phyloP scores from a whole-genome alignment of 2,888 invertebrate species.

The Hipparchia sbordonii region DNA sequence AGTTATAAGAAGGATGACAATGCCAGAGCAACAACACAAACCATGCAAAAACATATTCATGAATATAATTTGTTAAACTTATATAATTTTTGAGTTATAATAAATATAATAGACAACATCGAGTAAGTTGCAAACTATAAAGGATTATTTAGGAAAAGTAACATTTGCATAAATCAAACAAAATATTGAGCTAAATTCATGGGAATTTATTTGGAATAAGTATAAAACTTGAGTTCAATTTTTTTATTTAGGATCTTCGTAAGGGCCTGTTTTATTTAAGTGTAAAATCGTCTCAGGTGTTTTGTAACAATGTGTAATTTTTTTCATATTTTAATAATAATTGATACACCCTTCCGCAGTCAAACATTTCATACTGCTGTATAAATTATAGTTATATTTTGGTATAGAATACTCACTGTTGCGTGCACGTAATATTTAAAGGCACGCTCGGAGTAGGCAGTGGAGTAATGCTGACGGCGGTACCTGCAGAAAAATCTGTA shows the following conservation, averaged over 20 bases:
- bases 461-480: slow-evolving; percentile 70
- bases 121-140: slow-evolving; percentile 8
- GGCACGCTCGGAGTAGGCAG: slow-evolving; percentile 64
- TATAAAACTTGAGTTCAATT: background rate
- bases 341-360: no score
- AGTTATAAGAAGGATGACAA: slow-evolving; percentile 46
- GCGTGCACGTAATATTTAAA: slow-evolving; percentile 64
- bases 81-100: slow-evolving; percentile 21
- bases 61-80: slow-evolving; percentile 55
- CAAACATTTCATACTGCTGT: background rate
- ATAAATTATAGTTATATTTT: background rate
- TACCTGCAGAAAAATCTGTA: slow-evolving; percentile 52
- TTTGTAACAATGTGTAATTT: background rate
- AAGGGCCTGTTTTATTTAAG: background rate
- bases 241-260: no score
- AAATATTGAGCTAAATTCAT: background rate
- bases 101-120: slow-evolving; percentile 33
- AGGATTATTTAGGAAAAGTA: no score
- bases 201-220: no score
- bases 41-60: slow-evolving; percentile 77
- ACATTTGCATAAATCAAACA: background rate
- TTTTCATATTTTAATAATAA: background rate
- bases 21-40: slow-evolving; percentile 58
- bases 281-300: background rate
- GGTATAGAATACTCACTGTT: slow-evolving; percentile 67